Evolutionary conservation across 2,113 vertebrate species (phyloP).

Genomic region (Phrynosoma platyrhinos): DNA sequence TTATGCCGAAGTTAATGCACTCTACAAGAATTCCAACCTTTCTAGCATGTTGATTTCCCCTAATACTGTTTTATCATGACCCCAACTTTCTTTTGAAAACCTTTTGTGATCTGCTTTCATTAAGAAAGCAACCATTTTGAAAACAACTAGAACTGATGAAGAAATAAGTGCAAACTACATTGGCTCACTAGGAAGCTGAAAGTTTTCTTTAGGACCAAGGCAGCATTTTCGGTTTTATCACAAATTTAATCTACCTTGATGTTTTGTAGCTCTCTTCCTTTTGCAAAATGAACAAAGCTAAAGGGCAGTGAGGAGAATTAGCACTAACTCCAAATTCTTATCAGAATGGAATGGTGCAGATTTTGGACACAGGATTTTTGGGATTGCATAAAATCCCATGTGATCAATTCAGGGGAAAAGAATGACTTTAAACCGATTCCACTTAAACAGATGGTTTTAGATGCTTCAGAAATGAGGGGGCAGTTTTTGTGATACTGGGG

Average conservation of each 20-base stretch:
- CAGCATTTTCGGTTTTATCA: not conserved
- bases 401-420: not conserved
- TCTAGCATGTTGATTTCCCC: constrained; percentile 67
- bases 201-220: constrained; percentile 1
- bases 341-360: not conserved
- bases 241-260: not conserved
- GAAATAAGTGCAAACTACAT: not conserved
- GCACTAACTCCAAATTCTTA: not conserved
- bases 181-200: constrained; percentile 6
- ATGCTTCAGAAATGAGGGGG: not conserved
- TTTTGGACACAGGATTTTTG: not conserved
- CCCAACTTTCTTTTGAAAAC: constrained; percentile 62
- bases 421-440: not conserved
- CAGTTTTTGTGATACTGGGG: not conserved
- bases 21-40: constrained; percentile 75
- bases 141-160: not conserved
- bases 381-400: not conserved
- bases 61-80: constrained; percentile 65
- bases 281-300: not conserved
- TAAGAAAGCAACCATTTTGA: constrained; percentile 17
- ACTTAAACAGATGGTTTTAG: not conserved
- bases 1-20: constrained; percentile 81
- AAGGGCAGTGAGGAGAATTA: not conserved
- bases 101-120: constrained; percentile 47
- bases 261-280: not conserved